Evolutionary conservation across 1,140 invertebrate species (phyloP), one percentile per base, ranked within the genome.

Genomic region (Aporrectodea caliginosa): DNA sequence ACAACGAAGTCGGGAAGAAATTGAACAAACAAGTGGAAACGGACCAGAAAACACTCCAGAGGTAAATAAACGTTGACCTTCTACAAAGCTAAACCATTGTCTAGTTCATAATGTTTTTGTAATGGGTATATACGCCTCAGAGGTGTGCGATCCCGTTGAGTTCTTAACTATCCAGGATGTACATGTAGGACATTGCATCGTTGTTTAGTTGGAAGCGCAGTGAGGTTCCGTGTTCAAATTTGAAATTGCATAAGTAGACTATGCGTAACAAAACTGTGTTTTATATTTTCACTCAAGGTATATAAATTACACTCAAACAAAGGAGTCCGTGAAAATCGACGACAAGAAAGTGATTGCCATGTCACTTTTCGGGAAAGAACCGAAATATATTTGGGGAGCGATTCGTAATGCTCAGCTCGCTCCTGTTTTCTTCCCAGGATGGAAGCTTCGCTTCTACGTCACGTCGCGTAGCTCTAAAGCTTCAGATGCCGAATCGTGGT

Each of bases 371-470:
- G 76, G 80, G 2, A 69, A 33, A 35, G n/a, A 78, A 0, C 80
- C 80, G 0, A 72, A 58, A 31, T 78, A 81, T 35, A 78, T 72
- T 0, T 78, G 69, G 32, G 80, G 80, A 43, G 77, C 80, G n/a
- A 74, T 81, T 16, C 69, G 77, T 30, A 81, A 81, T 78, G 80
- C 80, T 0, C 76, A 81, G 72, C 35, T 81, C 2, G 77, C 73
- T 12, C 76, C 71, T 1, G 58, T 78, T 16, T 16, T 74, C 32
- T 81, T 81, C 30, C 80, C 80, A 12, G 80, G 77, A n/a, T 81
- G 80, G 80, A 69, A 31, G 27, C 58, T 81, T 22, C 58, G 77
- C 16, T 31, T 81, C 30, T 81, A 81, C 76, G 77, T 81, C 16
- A 32, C 22, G 32, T 31, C 32, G 6, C 35, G 29, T 1, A 30